A percentile compares a stretch with the other conserved stretches of the same genome.
Conservation (phyloP, 2,888 invertebrate species). For the Portevinia maculata region DNA sequence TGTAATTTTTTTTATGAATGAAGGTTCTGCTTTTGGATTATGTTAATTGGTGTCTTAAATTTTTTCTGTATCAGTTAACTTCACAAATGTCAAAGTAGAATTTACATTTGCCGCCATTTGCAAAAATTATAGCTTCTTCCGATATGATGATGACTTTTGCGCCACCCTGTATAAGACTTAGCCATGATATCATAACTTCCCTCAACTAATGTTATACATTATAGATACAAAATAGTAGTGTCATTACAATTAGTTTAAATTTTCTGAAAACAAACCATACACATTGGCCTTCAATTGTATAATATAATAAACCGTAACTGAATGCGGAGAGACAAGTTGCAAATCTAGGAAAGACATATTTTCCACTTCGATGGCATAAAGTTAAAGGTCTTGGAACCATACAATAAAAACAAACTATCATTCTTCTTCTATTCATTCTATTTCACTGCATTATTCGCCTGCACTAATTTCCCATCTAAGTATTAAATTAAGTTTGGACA, state of each 20-base stretch:
- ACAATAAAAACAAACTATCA: slow-evolving; percentile 20
- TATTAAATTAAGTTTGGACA: slow-evolving; percentile 53
- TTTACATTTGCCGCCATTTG: too few species aligned
- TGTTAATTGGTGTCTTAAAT: too few species aligned
- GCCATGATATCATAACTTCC: too few species aligned
- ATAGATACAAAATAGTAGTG: too few species aligned
- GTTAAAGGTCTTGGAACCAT: slow-evolving; percentile 12
- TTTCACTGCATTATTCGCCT: slow-evolving; percentile 13
- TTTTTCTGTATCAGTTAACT: too few species aligned
- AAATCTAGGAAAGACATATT: slow-evolving; percentile 43
- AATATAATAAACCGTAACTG: slow-evolving; percentile 22
- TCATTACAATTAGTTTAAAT: not conserved
- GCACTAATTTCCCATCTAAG: slow-evolving; percentile 2
- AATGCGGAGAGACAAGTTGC: slow-evolving; percentile 1
- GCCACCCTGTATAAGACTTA: too few species aligned
- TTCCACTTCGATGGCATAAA: slow-evolving; percentile 36
- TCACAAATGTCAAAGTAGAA: too few species aligned
- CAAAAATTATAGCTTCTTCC: too few species aligned
- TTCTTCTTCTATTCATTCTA: slow-evolving; percentile 1
- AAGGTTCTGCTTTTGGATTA: too few species aligned
- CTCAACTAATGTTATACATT: too few species aligned
- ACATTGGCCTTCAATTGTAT: slow-evolving; percentile 5
- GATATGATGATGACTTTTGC: too few species aligned
- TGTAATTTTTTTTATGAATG: too few species aligned
- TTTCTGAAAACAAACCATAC: not conserved